Base-by-base conservation (phyloP, 1,140 invertebrate genomes). In the Neodiprion fabricii region DNA sequence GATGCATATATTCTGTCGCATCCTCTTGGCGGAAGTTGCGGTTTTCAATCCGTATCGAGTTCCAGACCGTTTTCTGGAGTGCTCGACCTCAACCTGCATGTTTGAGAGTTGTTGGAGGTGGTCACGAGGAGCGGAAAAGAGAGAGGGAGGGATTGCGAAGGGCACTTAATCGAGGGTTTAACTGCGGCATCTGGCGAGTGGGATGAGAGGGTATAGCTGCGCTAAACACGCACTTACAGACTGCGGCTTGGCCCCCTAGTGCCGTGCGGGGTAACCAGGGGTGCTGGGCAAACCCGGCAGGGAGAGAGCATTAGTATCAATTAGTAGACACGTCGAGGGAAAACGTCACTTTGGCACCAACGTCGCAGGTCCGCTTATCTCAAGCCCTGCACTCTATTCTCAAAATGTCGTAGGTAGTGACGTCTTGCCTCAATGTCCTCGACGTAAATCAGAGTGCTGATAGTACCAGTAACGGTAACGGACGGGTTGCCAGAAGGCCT, bases 141-240 rank as follows among this genome's bases (percentile, higher is more conserved):
- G 21, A 23, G 40, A 23, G 21, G 14, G 67, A 47, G 9, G 67
- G 67, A 69, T 69, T 47, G 67, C 11, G 14, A 69, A 69, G 67
- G 67, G 67, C 67, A 69, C 67, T 69, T 69, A 69, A 69, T 69
- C 67, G 67, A 69, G 67, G 67, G 67, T 69, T 69, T 69, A 69
- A 47, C 67, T 69, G 67, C 12, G 67, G 67, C 67, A 69, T 69
- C 67, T 69, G 67, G 67, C 67, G 67, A 47, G 67, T 21, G 67
- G 17, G 12, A 21, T 23, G 67, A 21, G 67, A 69, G 12, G 67
- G 67, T 47, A 61, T 69, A 47, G 67, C 67, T 69, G 67, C 40
- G 67, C 67, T 69, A 69, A 69, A 69, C 67, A 69, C 67, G 67
- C 67, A 69, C 67, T 69, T 69, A 69, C 67, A 69, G 67, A 69